phyloP scores from a whole-genome alignment of 2,797 vertebrate species.

The Enteromius mattozi region DNA sequence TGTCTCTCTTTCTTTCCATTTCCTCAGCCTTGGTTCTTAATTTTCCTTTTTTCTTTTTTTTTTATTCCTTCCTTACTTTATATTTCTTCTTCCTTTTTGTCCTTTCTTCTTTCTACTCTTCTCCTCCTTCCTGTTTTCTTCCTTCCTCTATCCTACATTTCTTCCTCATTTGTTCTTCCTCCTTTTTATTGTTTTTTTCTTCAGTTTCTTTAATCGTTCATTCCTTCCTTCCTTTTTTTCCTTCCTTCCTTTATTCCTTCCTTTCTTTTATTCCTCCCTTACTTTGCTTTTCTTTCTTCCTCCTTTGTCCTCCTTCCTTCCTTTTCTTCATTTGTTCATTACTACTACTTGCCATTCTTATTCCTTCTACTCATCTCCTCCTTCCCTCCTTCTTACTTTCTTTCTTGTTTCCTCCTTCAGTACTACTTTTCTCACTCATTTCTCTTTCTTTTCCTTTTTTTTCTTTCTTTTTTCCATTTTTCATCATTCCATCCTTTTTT shows the following conservation, averaged over 20 bases:
- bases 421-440: too few species aligned
- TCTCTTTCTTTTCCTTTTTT: too few species aligned
- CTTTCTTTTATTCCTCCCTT: neutral
- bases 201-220: neutral
- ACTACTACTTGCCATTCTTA: too few species aligned
- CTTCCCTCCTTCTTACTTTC: too few species aligned
- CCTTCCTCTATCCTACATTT: neutral
- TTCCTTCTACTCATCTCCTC: neutral
- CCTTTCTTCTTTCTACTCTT: too few species aligned
- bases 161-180: neutral
- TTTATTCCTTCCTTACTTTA: neutral
- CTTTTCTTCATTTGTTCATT: too few species aligned
- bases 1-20: neutral
- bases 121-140: neutral
- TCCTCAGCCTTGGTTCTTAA: accelerated
- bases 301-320: neutral
- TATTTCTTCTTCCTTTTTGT: accelerated
- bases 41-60: neutral
- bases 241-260: neutral
- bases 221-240: accelerated
- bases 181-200: neutral
- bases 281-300: neutral
- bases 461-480: too few species aligned
- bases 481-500: neutral
- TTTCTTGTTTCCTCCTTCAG: neutral